phyloP scores from a whole-genome alignment of 2,113 vertebrate species.

The Rhineura floridana region DNA sequence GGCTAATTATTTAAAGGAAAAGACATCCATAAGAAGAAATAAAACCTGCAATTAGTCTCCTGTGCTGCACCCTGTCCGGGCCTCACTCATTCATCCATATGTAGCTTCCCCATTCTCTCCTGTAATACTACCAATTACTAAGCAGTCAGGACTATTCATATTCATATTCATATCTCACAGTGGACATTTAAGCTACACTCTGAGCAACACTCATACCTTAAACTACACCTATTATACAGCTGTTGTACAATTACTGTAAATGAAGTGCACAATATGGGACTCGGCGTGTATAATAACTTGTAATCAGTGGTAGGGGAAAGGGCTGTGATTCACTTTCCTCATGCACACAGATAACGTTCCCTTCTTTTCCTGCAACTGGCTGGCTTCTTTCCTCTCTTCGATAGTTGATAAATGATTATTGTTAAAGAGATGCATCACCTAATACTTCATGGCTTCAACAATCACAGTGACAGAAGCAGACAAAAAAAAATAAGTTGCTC shows the following conservation, averaged over 20 bases:
- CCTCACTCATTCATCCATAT: conserved; percentile 79
- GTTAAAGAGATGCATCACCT: not conserved
- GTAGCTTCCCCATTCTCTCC: conserved; percentile 78
- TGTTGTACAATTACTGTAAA: conserved; percentile 79
- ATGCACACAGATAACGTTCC: conserved; percentile 17
- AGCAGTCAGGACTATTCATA: conserved; percentile 80
- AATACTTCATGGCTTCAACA: not conserved
- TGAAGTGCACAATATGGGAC: conserved; percentile 73
- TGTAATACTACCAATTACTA: conserved; percentile 81
- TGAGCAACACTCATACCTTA: conserved; percentile 78
- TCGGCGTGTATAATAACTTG: conserved; percentile 67
- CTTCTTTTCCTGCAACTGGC: conserved; percentile 36
- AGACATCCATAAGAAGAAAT: conserved; percentile 66
- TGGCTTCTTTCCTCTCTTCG: conserved; percentile 32
- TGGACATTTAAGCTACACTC: conserved; percentile 80
- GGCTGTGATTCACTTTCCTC: conserved; percentile 54
- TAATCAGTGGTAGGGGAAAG: conserved; percentile 60
- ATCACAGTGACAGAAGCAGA: not conserved
- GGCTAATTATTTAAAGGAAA: conserved; percentile 71
- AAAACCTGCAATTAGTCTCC: conserved; percentile 71
- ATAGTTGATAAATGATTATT: conserved; percentile 53
- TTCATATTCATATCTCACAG: conserved; percentile 80
- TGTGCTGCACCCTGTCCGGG: conserved; percentile 65
- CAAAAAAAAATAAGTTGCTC: not conserved
- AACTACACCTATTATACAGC: conserved; percentile 82